phyloP scores from a whole-genome alignment of 64 coral and sea anemone genomes.

The Montipora sp. region DNA sequence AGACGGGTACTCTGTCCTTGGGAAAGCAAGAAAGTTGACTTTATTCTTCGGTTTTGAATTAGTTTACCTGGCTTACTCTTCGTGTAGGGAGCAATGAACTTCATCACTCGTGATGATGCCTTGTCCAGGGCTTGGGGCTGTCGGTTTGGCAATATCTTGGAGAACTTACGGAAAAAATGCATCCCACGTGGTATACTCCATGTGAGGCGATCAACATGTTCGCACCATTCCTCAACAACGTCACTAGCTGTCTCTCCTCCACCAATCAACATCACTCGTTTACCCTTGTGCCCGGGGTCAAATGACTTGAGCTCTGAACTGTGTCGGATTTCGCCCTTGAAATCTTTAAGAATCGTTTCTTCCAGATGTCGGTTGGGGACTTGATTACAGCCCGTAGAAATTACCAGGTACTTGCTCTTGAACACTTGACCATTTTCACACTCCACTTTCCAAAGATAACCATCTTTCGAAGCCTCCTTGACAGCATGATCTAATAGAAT shows the following conservation, averaged over 20 bases:
- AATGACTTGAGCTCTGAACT: conserved; percentile 65
- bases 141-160: conserved; percentile 76
- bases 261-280: conserved; percentile 71
- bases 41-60: too few relatives aligned
- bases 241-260: conserved; percentile 83
- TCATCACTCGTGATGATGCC: conserved; percentile 72
- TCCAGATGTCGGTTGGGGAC: conserved; percentile 70
- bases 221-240: conserved; percentile 76
- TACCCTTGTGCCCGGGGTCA: conserved; percentile 60
- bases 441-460: conserved; percentile 54
- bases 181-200: conserved; percentile 86
- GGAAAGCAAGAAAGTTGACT: too few relatives aligned
- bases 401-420: conserved; percentile 54
- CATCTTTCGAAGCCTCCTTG: conserved; percentile 38
- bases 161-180: conserved; percentile 88
- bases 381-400: conserved; percentile 66
- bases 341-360: conserved; percentile 56
- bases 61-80: conserved; percentile 80
- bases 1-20: too few relatives aligned
- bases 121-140: conserved; percentile 79
- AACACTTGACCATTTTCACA: conserved; percentile 41
- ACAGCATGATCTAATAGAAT: conserved; percentile 68
- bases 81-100: conserved; percentile 55
- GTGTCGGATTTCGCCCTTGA: conserved; percentile 69
- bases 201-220: conserved; percentile 59